Evolutionary conservation across 2,888 invertebrate genomes (phyloP).

Genomic region (Arge pagana): DNA sequence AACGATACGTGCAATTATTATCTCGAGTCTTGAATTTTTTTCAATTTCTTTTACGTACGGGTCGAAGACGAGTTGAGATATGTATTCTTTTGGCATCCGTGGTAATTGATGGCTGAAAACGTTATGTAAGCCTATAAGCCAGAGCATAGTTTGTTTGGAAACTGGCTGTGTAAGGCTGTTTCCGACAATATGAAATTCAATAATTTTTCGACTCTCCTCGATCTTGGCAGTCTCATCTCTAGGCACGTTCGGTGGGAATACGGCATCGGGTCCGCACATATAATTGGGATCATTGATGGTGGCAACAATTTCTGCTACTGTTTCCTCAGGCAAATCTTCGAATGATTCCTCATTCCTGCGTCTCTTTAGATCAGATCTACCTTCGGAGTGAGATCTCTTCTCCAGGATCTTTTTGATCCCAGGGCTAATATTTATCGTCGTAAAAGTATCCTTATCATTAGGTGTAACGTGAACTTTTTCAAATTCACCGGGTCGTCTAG

Average conservation of each 20-base stretch:
- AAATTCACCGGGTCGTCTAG: conserved; percentile 63
- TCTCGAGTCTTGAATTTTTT: no score
- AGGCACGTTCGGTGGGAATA: conserved; percentile 83
- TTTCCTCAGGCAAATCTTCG: conserved; percentile 78
- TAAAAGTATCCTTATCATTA: conserved; percentile 71
- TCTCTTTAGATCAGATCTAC: conserved; percentile 47
- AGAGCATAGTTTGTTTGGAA: conserved; percentile 88
- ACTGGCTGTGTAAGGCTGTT: conserved; percentile 88
- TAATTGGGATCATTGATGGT: conserved; percentile 83
- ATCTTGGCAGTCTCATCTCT: conserved; percentile 89
- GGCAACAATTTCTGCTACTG: conserved; percentile 80
- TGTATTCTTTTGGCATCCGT: conserved; percentile 97
- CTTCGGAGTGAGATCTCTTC: conserved; percentile 45
- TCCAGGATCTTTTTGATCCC: conserved; percentile 57
- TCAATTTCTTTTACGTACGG: conserved; percentile 79
- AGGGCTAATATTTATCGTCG: conserved; percentile 69
- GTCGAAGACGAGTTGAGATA: conserved; percentile 93
- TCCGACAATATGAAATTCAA: conserved; percentile 92
- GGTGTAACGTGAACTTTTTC: conserved; percentile 67
- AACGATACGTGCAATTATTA: no score
- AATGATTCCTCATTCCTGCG: conserved; percentile 60
- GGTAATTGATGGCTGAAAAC: conserved; percentile 96
- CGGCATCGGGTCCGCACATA: conserved; percentile 80
- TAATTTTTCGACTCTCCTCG: conserved; percentile 86
- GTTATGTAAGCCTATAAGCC: conserved; percentile 91